Evolutionary conservation across 2,113 vertebrate genomes (phyloP).

Genomic region (Calidris pygmaea): DNA sequence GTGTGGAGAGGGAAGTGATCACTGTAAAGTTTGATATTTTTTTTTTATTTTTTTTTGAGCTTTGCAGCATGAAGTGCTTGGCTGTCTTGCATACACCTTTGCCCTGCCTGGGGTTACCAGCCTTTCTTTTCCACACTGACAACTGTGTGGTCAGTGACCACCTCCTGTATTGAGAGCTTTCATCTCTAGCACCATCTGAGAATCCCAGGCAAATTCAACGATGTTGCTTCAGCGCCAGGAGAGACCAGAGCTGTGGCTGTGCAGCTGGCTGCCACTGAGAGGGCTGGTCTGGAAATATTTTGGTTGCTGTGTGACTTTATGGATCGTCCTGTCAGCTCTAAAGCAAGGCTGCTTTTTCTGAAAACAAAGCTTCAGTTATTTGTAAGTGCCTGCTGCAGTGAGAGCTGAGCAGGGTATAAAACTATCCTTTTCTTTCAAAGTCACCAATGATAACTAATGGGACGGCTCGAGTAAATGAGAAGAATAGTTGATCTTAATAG

Average conservation of each 20-base stretch:
- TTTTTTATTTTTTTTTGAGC: background rate
- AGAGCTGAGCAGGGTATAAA: constrained; percentile 66
- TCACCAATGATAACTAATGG: constrained; percentile 64
- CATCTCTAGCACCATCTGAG: background rate
- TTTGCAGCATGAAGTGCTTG: background rate
- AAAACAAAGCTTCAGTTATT: constrained; percentile 55
- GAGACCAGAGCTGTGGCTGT: background rate
- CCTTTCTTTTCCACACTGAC: background rate
- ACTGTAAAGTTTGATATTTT: background rate
- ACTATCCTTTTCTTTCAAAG: constrained; percentile 50
- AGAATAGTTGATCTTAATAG: constrained; percentile 56
- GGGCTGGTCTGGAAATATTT: background rate
- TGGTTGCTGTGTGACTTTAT: constrained; percentile 8
- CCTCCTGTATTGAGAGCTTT: background rate
- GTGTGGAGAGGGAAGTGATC: background rate
- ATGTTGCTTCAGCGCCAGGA: background rate
- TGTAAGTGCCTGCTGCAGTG: constrained; percentile 56
- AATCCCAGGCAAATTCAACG: background rate
- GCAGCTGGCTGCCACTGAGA: background rate
- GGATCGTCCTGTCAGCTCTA: constrained; percentile 41
- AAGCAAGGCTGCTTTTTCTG: constrained; percentile 42
- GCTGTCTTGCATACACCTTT: background rate
- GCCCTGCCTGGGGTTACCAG: background rate
- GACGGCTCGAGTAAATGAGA: constrained; percentile 40
- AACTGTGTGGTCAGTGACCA: background rate